phyloP scores from a whole-genome alignment of 2,113 vertebrate genomes.

The Odocoileus virginianus region DNA sequence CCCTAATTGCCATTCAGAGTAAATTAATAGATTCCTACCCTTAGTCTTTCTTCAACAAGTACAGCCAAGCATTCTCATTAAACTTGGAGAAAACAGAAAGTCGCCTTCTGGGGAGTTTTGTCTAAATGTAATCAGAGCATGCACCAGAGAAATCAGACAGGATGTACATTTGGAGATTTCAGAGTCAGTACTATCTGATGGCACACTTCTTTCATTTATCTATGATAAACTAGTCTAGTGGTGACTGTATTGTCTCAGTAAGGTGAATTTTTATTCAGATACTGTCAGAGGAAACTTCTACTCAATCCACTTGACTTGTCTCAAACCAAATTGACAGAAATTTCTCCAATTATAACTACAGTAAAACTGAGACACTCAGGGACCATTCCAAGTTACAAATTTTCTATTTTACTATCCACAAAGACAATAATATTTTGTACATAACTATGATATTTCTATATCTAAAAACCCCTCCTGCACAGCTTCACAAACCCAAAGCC shows the following conservation, averaged over 20 bases:
- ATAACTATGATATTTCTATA: not conserved
- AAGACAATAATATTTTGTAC: not conserved
- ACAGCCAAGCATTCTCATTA: slow-evolving; percentile 49
- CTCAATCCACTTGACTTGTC: not conserved
- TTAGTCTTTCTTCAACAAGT: not conserved
- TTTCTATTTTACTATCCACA: not conserved
- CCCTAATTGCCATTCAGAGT: not conserved
- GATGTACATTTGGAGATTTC: not conserved
- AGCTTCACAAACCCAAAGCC: not conserved
- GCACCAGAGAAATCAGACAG: slow-evolving; percentile 27
- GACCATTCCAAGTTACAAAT: not conserved
- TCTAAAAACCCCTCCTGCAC: not conserved
- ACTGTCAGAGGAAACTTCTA: slow-evolving; percentile 40
- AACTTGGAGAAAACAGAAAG: slow-evolving; percentile 47
- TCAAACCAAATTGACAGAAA: slow-evolving; percentile 19
- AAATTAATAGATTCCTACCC: slow-evolving; percentile 41
- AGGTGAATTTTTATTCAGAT: slow-evolving; percentile 34
- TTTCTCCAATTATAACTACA: not conserved
- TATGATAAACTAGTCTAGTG: not conserved
- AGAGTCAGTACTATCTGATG: not conserved
- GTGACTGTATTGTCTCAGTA: not conserved
- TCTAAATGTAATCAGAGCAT: slow-evolving; percentile 54
- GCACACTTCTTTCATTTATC: slow-evolving; percentile 4
- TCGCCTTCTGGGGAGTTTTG: slow-evolving; percentile 38
- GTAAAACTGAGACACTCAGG: not conserved